Evolutionary conservation across 2,888 invertebrate genomes (phyloP), one percentile per base, ranked within the genome.

Genomic region (Omphaloscelis lunosa): DNA sequence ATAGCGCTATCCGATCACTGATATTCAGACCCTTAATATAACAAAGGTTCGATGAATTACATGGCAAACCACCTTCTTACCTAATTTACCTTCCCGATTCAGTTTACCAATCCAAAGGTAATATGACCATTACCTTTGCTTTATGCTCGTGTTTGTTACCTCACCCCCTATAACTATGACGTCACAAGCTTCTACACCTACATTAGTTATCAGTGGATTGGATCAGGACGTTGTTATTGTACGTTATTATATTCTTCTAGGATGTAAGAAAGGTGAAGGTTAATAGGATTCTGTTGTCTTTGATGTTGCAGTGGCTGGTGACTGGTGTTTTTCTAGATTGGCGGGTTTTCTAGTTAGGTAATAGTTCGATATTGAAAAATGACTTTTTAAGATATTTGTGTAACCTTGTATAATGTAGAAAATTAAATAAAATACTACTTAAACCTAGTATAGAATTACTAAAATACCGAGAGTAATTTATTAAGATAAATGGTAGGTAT

Each of bases 61-160:
- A 48, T 34, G 6, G 9, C 12, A 45, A 39, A 79, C 23, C 27
- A 53, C 23, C 27, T 51, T 59, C 29, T 29, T 29, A 34, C 6
- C 23, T n/a, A 1, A 53, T 66, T 65, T 41, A 41, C n/a, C 17
- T 34, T 20, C n/a, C 15, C 29, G 58, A 29, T 29, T 29, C 3
- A 71, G 23, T 48, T 48, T 39, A 62, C 34, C 67, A n/a, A 17
- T 6, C 65, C 23, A 11, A 11, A 23, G 3, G 41, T 53, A 12
- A 75, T 77, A 23, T n/a, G 41, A 48, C 8, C n/a, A 51, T 67
- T 67, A 71, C 62, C 5, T 56, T 27, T 71, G 27, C 20, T 77
- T 72, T 72, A 82, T 72, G 71, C 7, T 62, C 71, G 41, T 83
- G 68, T 83, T 78, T 83, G 63, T 65, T 20, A n/a, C 11, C n/a